Evolutionary conservation across 2,888 invertebrate genomes (phyloP), one percentile per base, ranked within the genome.

Genomic region (Cacoxenus indagator): DNA sequence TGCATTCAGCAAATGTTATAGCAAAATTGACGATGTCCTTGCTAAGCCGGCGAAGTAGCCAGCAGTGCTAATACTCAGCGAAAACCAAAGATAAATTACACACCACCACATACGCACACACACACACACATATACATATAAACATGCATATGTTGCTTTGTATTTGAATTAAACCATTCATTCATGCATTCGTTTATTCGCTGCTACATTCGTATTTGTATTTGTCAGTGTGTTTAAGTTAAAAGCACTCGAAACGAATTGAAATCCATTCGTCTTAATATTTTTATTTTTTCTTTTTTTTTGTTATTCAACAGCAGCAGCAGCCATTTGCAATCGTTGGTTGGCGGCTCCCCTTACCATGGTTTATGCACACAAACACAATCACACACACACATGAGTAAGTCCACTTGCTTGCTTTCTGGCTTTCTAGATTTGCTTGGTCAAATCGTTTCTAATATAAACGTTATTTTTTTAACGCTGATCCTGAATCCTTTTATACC

Each of bases 181-280:
- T 51, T n/a, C n/a, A n/a, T n/a, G 17, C 9, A 4, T 17, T 22
- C 4, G 22, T 24, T 6, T 24, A 22, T 27, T 26, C 14, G 65
- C 26, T 5, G 24, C 14, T 26, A 26, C 37, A n/a, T 64, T 4
- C 31, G 27, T 14, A 54, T 64, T 55, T 66, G 57, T 55, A 27
- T n/a, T 57, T 29, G 57, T 17, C 59, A 24, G 61, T 62, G 73
- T 72, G 75, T 78, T 80, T 78, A 74, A 79, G 80, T 79, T 83
- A 81, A 81, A 83, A 81, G 83, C 83, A 83, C 83, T 81, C 77
- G 82, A 79, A 83, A 83, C 80, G 81, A 83, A 81, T 81, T 81
- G 80, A 82, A 79, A 82, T 83, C 51, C 83, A 81, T 81, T 81
- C 82, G 82, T 81, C 83, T 83, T 79, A 77, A 80, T 82, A 82